Percentiles rank a stretch among this genome's conserved stretches.
These are phyloP conservation scores for Tipula lateralis DNA, from an alignment of 2,888 invertebrate species.

Conservation along the genomic window DNA sequence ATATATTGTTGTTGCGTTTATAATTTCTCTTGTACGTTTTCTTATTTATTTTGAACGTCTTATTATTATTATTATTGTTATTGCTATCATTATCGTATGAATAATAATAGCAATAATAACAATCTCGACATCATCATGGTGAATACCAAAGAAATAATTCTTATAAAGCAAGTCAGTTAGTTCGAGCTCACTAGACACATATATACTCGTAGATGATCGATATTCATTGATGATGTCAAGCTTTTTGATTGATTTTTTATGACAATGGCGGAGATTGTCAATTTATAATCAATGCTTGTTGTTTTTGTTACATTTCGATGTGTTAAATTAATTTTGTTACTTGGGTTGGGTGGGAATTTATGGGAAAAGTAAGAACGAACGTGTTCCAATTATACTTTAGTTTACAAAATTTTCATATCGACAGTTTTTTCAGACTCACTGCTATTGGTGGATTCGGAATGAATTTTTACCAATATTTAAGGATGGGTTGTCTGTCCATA, in stretches of 20 bases:
- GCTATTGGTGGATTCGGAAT: too few relatives aligned
- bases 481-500: too few relatives aligned
- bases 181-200: not conserved
- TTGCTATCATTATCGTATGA: not conserved
- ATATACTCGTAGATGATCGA: too few relatives aligned
- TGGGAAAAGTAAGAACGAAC: too few relatives aligned
- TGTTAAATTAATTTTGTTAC: too few relatives aligned
- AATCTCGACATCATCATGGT: not conserved
- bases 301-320: too few relatives aligned
- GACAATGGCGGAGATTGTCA: not conserved
- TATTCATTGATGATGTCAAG: not conserved
- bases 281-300: not conserved
- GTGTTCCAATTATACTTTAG: too few relatives aligned
- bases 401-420: too few relatives aligned
- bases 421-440: too few relatives aligned
- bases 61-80: not conserved
- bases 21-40: conserved; percentile 4
- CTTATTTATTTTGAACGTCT: not conserved
- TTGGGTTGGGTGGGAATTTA: too few relatives aligned
- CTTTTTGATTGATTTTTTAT: not conserved
- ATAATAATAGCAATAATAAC: not conserved
- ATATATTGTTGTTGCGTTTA: not conserved
- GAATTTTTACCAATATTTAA: too few relatives aligned
- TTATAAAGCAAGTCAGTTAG: not conserved
- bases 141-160: not conserved